Percentiles rank a stretch among this genome's conserved stretches.
These are phyloP conservation scores for Cynaeus angustus DNA, from an alignment of 2,888 invertebrate genomes.

Conservation along the genomic window DNA sequence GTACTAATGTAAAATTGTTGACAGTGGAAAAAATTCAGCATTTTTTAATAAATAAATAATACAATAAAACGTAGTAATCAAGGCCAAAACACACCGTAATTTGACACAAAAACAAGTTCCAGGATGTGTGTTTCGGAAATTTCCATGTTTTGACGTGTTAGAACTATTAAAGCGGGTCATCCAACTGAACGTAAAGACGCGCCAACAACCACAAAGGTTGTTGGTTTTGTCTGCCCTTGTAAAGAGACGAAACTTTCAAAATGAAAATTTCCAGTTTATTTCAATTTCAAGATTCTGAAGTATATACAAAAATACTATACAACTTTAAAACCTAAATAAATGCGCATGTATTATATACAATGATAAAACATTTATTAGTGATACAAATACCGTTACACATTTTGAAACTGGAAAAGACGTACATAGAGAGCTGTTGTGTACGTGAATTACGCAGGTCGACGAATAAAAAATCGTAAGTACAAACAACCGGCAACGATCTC, in stretches of 20 bases:
- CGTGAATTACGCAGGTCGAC: slow-evolving; percentile 6
- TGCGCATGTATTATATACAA: slow-evolving; percentile 54
- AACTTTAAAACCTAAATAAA: slow-evolving; percentile 61
- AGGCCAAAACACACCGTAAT: too few species aligned
- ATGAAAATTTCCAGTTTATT: slow-evolving; percentile 62
- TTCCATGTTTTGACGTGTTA: too few species aligned
- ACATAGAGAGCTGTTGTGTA: slow-evolving; percentile 25
- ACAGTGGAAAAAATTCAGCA: too few species aligned
- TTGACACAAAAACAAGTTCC: too few species aligned
- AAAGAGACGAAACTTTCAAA: slow-evolving; percentile 42
- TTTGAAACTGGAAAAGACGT: slow-evolving; percentile 34
- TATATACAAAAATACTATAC: slow-evolving; percentile 69
- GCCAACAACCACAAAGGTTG: too few species aligned
- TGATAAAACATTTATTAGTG: slow-evolving; percentile 43
- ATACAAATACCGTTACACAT: slow-evolving; percentile 27
- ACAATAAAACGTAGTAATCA: too few species aligned
- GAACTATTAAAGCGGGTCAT: too few species aligned
- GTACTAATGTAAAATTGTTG: too few species aligned
- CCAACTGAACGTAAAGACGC: too few species aligned
- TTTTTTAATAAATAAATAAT: too few species aligned
- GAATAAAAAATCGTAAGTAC: slow-evolving; percentile 44
- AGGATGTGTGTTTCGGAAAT: too few species aligned
- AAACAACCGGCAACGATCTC: slow-evolving; percentile 39
- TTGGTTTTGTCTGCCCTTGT: background rate
- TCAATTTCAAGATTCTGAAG: slow-evolving; percentile 28